phyloP scores from a whole-genome alignment of 2,113 vertebrate species.

The Centrocercus urophasianus region DNA sequence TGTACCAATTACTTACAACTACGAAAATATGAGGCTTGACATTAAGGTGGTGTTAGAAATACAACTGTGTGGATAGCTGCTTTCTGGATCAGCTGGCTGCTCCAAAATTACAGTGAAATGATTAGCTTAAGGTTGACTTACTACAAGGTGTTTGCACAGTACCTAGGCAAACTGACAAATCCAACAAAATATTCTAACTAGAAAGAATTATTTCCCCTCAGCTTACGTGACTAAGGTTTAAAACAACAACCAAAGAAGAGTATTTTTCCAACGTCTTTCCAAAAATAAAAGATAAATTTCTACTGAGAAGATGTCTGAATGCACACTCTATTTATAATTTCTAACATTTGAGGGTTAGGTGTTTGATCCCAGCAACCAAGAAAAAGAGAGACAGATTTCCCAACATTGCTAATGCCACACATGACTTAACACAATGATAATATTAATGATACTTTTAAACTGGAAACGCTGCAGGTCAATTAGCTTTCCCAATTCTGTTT shows the following conservation, averaged over 20 bases:
- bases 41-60: not conserved
- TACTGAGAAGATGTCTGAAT: not conserved
- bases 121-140: not conserved
- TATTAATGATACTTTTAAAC: conserved; percentile 37
- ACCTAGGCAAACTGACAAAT: not conserved
- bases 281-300: not conserved
- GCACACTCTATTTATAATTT: not conserved
- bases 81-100: not conserved
- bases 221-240: not conserved
- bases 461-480: conserved; percentile 49
- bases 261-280: not conserved
- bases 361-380: not conserved
- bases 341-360: not conserved
- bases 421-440: conserved; percentile 33
- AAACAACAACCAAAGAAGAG: not conserved
- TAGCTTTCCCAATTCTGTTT: conserved; percentile 58
- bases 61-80: not conserved
- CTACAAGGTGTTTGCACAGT: not conserved
- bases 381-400: not conserved
- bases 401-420: not conserved
- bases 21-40: not conserved
- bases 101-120: not conserved
- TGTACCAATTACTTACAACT: not conserved
- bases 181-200: not conserved
- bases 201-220: not conserved